phyloP scores from a whole-genome alignment of 2,797 vertebrate species.

The Mus minutoides region DNA sequence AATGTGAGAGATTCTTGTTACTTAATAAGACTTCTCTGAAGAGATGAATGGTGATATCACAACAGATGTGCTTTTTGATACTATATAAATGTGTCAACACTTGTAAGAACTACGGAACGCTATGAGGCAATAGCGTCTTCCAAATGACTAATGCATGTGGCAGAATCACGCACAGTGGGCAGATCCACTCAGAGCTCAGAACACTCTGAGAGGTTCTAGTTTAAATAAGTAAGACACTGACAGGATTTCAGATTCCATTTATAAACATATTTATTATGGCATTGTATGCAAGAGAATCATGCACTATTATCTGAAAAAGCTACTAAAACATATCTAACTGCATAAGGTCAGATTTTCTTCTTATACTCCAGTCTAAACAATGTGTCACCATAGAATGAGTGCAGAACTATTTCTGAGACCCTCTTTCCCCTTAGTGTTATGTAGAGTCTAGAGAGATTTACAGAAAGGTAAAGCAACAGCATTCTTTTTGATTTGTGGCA shows the following conservation, averaged over 20 bases:
- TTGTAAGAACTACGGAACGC: constrained; percentile 11
- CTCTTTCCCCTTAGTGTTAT: background rate
- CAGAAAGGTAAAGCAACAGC: constrained; percentile 27
- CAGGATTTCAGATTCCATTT: background rate
- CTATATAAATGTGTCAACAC: background rate
- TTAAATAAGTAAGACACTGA: background rate
- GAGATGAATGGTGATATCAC: constrained; percentile 21
- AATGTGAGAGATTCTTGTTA: background rate
- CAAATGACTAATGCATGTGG: constrained; percentile 5
- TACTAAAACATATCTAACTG: constrained; percentile 44
- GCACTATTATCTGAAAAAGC: constrained; percentile 37
- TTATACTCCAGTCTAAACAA: constrained; percentile 42
- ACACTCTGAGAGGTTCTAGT: background rate
- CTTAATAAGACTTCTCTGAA: constrained; percentile 38
- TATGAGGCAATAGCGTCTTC: background rate
- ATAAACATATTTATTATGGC: constrained; percentile 7
- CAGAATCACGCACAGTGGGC: background rate
- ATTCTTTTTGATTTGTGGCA: background rate
- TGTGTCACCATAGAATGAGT: background rate
- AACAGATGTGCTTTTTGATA: constrained; percentile 15
- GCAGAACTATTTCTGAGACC: background rate
- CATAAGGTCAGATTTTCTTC: background rate
- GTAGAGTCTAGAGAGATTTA: constrained; percentile 3
- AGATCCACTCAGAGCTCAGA: constrained; percentile 33
- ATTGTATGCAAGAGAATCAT: background rate